Evolutionary conservation across 2,888 invertebrate genomes (phyloP), one percentile per base, ranked within the genome.

Genomic region (Cantharis rufa): DNA sequence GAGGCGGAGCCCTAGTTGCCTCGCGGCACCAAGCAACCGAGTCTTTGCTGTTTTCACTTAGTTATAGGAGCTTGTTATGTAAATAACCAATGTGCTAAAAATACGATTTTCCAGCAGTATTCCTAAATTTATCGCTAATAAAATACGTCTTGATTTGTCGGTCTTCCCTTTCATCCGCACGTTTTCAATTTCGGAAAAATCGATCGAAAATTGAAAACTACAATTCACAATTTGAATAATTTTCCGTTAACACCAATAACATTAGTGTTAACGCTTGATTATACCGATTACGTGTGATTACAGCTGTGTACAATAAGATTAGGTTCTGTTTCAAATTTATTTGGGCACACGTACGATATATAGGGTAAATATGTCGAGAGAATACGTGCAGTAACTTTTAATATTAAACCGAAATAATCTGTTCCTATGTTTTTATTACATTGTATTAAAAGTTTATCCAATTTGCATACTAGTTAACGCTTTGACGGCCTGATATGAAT

Each of bases 1-100:
- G 82, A 84, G 84, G 84, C 84, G 84, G 84, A 81, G 84, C 82
- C 78, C 82, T 69, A 71, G 77, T 72, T 70, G 79, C 77, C 75
- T 78, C 77, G 78, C 72, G 71, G 72, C 77, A 74, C 77, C 74
- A 77, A 72, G 76, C 77, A 78, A 72, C 75, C 75, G 66, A 75
- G 75, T 78, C 73, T 68, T 78, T 78, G 64, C 72, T 75, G 75
- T 75, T 78, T 78, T 78, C 74, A 62, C 75, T 72, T 75, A 70
- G 74, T 77, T 77, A 74, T 28, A 75, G 68, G 73, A 77, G 77
- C 71, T 77, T 77, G 77, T 77, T 77, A 77, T 77, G 77, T 77
- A 77, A 77, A 77, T 74, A 77, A 71, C 71, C 61, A 69, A 69
- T 66, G 69, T 74, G 68, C 74, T 71, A 32, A 64, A 74, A 77